Evolutionary conservation across 2,888 invertebrate species (phyloP).

Genomic region (Tyria jacobaeae): DNA sequence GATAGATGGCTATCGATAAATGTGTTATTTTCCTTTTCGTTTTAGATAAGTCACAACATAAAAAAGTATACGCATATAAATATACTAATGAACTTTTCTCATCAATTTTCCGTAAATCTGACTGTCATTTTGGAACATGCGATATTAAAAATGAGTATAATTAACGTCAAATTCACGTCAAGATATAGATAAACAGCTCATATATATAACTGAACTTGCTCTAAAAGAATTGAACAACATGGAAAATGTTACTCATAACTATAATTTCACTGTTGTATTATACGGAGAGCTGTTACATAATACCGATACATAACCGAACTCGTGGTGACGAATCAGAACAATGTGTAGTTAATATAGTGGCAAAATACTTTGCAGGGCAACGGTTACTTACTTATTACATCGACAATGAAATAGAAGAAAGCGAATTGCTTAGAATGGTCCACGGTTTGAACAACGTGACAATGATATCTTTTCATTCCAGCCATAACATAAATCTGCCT

Average conservation of each 20-base stretch:
- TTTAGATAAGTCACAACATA: too few species aligned
- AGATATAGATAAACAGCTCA: slow-evolving; percentile 7
- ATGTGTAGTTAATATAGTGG: slow-evolving; percentile 31
- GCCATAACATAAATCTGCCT: not conserved
- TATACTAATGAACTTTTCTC: too few species aligned
- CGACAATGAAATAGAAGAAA: slow-evolving; percentile 26
- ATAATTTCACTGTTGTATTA: slow-evolving; percentile 10
- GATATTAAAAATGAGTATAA: not conserved
- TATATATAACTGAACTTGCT: slow-evolving; percentile 3
- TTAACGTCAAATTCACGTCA: slow-evolving; percentile 11
- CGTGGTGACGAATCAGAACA: slow-evolving; percentile 16
- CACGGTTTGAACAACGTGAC: slow-evolving; percentile 16
- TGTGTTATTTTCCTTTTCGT: too few species aligned
- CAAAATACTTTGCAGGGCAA: slow-evolving; percentile 28
- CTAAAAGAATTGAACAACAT: not conserved
- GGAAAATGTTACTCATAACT: slow-evolving; percentile 10
- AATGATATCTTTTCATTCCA: slow-evolving; percentile 8
- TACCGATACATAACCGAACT: not conserved
- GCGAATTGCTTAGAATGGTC: slow-evolving; percentile 24
- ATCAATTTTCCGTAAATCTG: too few species aligned
- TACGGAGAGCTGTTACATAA: not conserved
- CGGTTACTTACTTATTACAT: slow-evolving; percentile 32
- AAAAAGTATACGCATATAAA: too few species aligned
- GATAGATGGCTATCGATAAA: too few species aligned
- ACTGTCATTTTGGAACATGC: not conserved